Conservation (phyloP, 2,113 vertebrate species). For the Pseudorhombus dupliciocellatus region DNA sequence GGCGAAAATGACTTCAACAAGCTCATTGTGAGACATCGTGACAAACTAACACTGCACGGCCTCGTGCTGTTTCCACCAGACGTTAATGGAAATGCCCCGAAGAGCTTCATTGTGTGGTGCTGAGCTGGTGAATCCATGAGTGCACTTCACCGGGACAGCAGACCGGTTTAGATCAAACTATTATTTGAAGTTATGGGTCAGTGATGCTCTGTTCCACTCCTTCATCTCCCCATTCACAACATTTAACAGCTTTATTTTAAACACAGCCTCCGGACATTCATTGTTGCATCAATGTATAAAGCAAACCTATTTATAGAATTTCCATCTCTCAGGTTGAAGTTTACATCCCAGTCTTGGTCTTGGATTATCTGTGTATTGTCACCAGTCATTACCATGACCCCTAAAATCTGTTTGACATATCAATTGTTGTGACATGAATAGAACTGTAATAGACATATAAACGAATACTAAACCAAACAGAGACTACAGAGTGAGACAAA, state of each 20-base stretch:
- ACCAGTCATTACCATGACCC: no score
- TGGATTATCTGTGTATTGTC: neutral
- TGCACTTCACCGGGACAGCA: neutral
- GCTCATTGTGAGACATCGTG: neutral
- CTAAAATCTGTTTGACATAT: no score
- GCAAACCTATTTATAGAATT: neutral
- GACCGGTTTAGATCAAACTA: conserved; percentile 35
- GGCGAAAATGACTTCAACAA: neutral
- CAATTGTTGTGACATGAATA: no score
- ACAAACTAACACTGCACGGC: conserved; percentile 7
- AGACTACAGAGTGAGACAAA: no score
- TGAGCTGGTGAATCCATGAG: conserved; percentile 12
- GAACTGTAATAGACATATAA: no score
- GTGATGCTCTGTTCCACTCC: conserved; percentile 18
- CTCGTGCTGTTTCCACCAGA: conserved; percentile 1
- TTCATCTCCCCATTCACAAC: conserved; percentile 1
- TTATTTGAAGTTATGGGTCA: conserved; percentile 50
- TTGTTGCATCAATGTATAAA: conserved; percentile 32
- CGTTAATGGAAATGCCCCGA: conserved; percentile 30
- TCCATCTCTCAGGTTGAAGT: neutral
- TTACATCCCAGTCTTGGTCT: neutral
- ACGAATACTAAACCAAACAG: no score
- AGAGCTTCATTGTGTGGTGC: conserved; percentile 22
- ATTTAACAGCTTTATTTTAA: conserved; percentile 34
- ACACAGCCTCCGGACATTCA: conserved; percentile 18